A percentile compares a stretch with the other conserved stretches of the same genome.
phyloP scores from a whole-genome alignment of 1,140 invertebrate species.

The Bombus superbus region DNA sequence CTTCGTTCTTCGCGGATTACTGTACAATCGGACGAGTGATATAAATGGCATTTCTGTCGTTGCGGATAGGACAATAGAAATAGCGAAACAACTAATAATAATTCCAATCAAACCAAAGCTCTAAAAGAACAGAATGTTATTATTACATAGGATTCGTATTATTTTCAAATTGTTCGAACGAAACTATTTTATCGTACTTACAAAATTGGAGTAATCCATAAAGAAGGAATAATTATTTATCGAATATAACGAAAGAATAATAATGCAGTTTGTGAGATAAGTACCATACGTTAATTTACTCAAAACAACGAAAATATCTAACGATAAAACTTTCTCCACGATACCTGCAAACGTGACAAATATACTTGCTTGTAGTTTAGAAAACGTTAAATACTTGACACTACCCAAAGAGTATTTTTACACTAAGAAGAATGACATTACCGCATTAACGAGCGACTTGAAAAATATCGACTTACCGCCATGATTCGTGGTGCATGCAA shows the following conservation, averaged over 20 bases:
- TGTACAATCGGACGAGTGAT: too few relatives aligned
- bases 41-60: too few relatives aligned
- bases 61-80: too few relatives aligned
- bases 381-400: too few relatives aligned
- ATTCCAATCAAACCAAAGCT: rapidly evolving
- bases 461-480: conserved; percentile 67
- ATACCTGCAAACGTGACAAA: conserved; percentile 73
- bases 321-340: conserved; percentile 80
- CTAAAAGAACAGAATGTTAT: too few relatives aligned
- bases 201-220: conserved; percentile 70
- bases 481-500: conserved; percentile 82
- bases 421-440: too few relatives aligned
- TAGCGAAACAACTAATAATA: rapidly evolving
- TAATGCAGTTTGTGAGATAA: conserved; percentile 79
- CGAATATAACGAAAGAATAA: conserved; percentile 78
- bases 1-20: too few relatives aligned
- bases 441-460: too few relatives aligned
- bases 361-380: neutral
- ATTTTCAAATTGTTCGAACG: neutral
- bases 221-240: conserved; percentile 61
- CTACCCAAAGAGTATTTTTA: too few relatives aligned
- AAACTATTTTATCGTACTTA: conserved; percentile 59
- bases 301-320: conserved; percentile 80
- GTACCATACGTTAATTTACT: conserved; percentile 82
- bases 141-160: too few relatives aligned